These are phyloP conservation scores for Reinhardtius hippoglossoides DNA, from an alignment of 2,113 vertebrate species.

Conservation along the genomic window DNA sequence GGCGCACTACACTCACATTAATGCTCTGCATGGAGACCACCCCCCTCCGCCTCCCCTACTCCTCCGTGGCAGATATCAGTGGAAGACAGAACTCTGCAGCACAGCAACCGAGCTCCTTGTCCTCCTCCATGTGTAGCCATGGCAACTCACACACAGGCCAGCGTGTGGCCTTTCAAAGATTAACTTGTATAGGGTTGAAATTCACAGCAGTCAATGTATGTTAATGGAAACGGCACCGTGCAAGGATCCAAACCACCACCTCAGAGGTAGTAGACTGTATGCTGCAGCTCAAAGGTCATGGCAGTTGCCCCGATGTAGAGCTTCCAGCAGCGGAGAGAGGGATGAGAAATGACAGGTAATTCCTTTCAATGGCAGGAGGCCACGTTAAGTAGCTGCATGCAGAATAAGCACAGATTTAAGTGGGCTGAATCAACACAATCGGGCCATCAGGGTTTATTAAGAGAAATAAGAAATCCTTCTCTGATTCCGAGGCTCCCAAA, in stretches of 20 bases:
- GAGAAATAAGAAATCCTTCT: slow-evolving; percentile 26
- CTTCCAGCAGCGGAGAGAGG: slow-evolving; percentile 3
- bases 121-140: slow-evolving; percentile 70
- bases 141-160: slow-evolving; percentile 67
- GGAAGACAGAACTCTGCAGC: slow-evolving; percentile 70
- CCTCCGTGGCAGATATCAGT: slow-evolving; percentile 60
- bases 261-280: background rate
- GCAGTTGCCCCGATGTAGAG: background rate
- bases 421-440: slow-evolving; percentile 5
- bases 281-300: slow-evolving; percentile 26
- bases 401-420: slow-evolving; percentile 42
- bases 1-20: slow-evolving; percentile 48
- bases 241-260: slow-evolving; percentile 2
- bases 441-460: slow-evolving; percentile 19
- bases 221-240: background rate
- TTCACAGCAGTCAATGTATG: slow-evolving; percentile 4
- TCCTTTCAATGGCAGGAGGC: slow-evolving; percentile 25
- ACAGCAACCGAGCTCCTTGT: slow-evolving; percentile 42
- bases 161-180: slow-evolving; percentile 61
- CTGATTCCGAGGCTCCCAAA: slow-evolving; percentile 52
- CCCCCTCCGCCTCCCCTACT: slow-evolving; percentile 4
- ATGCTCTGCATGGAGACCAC: slow-evolving; percentile 50
- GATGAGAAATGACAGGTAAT: slow-evolving; percentile 30
- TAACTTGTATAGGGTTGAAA: slow-evolving; percentile 30
- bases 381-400: slow-evolving; percentile 29